These are phyloP conservation scores for Lasius fuliginosus DNA, from an alignment of 2,888 invertebrate genomes.

Conservation along the genomic window DNA sequence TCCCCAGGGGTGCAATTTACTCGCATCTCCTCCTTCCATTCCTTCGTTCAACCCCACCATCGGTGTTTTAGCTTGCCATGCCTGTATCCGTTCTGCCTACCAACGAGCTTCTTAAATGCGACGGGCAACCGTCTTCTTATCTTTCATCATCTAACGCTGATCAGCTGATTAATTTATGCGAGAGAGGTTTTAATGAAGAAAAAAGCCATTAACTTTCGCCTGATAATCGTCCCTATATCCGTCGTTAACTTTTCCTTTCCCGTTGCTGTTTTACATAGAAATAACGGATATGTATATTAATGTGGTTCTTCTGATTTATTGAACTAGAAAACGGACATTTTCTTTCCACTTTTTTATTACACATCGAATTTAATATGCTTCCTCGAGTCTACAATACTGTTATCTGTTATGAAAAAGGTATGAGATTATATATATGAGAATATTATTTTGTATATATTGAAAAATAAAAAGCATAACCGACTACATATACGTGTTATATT, in stretches of 20 bases:
- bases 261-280: conserved; percentile 49
- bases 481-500: not conserved
- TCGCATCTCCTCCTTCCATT: conserved; percentile 66
- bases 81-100: conserved; percentile 43
- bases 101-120: conserved; percentile 63
- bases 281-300: conserved; percentile 44
- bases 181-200: conserved; percentile 32
- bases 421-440: not conserved
- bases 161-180: conserved; percentile 67
- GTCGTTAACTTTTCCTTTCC: conserved; percentile 17
- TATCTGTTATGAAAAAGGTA: conserved; percentile 8
- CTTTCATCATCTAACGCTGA: conserved; percentile 59
- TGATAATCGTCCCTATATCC: conserved; percentile 19
- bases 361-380: not conserved
- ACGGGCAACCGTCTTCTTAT: conserved; percentile 23
- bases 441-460: not conserved
- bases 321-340: not conserved
- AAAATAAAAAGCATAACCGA: not conserved
- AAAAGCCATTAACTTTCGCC: conserved; percentile 33
- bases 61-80: conserved; percentile 44
- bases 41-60: conserved; percentile 51
- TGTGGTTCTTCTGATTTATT: conserved; percentile 24
- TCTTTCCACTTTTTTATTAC: not conserved
- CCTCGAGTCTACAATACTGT: not conserved
- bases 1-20: conserved; percentile 82